A percentile compares a stretch with the other conserved stretches of the same genome.
phyloP scores from a whole-genome alignment of 2,113 vertebrate species.

The Vulpes lagopus region DNA sequence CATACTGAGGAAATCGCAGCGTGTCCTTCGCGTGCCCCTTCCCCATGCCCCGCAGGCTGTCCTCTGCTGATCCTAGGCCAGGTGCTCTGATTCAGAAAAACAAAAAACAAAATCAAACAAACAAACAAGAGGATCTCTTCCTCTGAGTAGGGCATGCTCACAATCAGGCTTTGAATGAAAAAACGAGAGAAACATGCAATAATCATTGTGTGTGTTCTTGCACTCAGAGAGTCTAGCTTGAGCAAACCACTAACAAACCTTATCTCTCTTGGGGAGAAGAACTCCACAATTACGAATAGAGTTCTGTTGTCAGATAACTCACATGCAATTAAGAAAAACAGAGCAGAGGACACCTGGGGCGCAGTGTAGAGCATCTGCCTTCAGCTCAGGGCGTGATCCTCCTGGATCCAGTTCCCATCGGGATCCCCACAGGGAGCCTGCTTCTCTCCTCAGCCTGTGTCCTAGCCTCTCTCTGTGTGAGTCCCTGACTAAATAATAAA shows the following conservation, averaged over 20 bases:
- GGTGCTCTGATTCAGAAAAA: not conserved
- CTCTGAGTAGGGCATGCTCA: too few species aligned
- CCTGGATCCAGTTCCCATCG: too few species aligned
- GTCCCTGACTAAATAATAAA: too few species aligned
- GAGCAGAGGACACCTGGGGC: too few species aligned
- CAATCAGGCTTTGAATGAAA: not conserved
- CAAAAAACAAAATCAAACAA: too few species aligned
- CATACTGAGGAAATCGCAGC: accelerated
- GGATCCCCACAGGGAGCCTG: too few species aligned
- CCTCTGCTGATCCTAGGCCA: not conserved
- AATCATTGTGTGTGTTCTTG: too few species aligned
- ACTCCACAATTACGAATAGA: not conserved
- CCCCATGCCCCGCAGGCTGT: not conserved
- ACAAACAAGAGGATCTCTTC: not conserved
- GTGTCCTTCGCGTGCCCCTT: not conserved
- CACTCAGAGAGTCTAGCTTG: not conserved
- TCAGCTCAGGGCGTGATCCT: too few species aligned
- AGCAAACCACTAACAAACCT: not conserved
- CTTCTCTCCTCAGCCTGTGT: too few species aligned
- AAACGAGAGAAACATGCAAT: not conserved
- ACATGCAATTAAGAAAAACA: not conserved
- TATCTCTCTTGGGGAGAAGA: not conserved
- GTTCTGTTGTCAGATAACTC: not conserved
- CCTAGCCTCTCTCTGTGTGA: too few species aligned
- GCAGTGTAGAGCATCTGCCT: too few species aligned